These are phyloP conservation scores for Cerastis rubricosa DNA, from an alignment of 2,888 invertebrate genomes.

Conservation along the genomic window DNA sequence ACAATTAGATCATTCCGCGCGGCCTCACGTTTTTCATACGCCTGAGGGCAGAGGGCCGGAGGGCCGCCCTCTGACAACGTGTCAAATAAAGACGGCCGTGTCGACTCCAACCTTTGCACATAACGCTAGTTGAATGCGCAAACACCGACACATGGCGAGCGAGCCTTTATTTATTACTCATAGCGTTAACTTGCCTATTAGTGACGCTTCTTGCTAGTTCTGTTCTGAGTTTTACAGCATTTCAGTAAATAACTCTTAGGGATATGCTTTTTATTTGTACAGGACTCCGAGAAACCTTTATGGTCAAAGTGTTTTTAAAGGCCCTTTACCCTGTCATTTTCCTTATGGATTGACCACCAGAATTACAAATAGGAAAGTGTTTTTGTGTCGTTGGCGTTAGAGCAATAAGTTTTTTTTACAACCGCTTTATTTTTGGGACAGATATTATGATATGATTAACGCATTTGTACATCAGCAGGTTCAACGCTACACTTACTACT, in stretches of 20 bases:
- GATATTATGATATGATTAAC: conserved; percentile 4
- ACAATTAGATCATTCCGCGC: conserved; percentile 91
- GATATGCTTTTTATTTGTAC: conserved; percentile 36
- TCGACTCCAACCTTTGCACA: conserved; percentile 77
- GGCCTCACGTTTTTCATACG: conserved; percentile 90
- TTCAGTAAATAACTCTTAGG: conserved; percentile 38
- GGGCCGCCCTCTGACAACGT: conserved; percentile 81
- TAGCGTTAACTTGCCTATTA: conserved; percentile 61
- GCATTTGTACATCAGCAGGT: conserved; percentile 49
- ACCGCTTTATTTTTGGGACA: not conserved
- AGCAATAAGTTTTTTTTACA: conserved; percentile 2
- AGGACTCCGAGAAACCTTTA: not conserved
- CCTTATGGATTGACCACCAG: conserved; percentile 23
- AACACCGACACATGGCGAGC: conserved; percentile 73
- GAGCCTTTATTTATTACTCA: conserved; percentile 62
- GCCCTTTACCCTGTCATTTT: conserved; percentile 16
- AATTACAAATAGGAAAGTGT: conserved; percentile 16
- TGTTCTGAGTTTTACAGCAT: conserved; percentile 16
- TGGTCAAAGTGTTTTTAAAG: conserved; percentile 17
- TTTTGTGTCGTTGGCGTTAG: not conserved
- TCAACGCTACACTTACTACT: conserved; percentile 55
- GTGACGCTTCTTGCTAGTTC: conserved; percentile 42
- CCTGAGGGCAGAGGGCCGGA: conserved; percentile 73
- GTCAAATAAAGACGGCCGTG: conserved; percentile 81
- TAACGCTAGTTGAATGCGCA: conserved; percentile 77